phyloP scores from a whole-genome alignment of 2,888 invertebrate species.

The Morpho deidamia region DNA sequence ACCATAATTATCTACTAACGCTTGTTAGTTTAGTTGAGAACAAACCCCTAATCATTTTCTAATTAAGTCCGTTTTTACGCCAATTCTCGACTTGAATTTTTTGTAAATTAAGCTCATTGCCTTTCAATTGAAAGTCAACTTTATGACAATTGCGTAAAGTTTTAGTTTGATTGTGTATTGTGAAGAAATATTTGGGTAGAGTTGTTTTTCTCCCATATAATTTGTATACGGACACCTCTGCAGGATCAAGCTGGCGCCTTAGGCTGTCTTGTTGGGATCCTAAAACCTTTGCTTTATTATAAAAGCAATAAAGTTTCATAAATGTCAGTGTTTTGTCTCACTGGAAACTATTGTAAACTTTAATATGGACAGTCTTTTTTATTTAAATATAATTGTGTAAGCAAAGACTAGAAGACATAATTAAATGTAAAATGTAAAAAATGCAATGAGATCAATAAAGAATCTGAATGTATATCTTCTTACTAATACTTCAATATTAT shows the following conservation, averaged over 20 bases:
- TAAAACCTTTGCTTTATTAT: slow-evolving; percentile 3
- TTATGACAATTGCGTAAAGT: slow-evolving; percentile 30
- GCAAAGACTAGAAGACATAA: neutral
- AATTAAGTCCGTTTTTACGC: slow-evolving; percentile 75
- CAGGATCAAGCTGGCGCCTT: slow-evolving; percentile 67
- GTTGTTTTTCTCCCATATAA: slow-evolving; percentile 66
- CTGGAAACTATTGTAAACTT: neutral
- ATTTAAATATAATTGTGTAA: neutral
- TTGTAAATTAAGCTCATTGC: slow-evolving; percentile 18
- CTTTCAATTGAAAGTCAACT: slow-evolving; percentile 28
- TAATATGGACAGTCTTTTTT: neutral
- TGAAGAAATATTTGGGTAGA: slow-evolving; percentile 61
- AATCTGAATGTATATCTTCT: too few relatives aligned
- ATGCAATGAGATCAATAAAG: neutral
- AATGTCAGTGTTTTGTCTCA: neutral
- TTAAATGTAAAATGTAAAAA: slow-evolving; percentile 6
- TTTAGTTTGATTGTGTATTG: slow-evolving; percentile 25
- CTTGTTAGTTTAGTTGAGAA: slow-evolving; percentile 67
- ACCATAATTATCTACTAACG: slow-evolving; percentile 64
- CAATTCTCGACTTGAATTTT: slow-evolving; percentile 49
- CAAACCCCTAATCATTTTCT: slow-evolving; percentile 72
- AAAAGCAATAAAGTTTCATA: slow-evolving; percentile 5
- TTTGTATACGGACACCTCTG: slow-evolving; percentile 71
- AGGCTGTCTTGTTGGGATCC: slow-evolving; percentile 34
- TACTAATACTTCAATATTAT: too few relatives aligned